Conservation (phyloP, 2,888 invertebrate genomes). For the Drosophila longiperda region DNA sequence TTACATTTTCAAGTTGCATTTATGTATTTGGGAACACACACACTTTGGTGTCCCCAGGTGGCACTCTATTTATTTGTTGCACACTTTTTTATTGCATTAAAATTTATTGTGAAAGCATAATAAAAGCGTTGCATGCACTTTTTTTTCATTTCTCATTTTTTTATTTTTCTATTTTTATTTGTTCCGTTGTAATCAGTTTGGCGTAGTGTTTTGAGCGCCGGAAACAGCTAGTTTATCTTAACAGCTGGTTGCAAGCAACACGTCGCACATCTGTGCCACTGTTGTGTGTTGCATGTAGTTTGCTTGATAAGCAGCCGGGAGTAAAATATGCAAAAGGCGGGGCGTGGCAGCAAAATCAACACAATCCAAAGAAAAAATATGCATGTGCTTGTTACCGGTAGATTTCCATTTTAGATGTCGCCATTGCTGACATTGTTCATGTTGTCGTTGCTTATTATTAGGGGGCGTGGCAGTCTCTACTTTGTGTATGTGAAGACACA, state of each 20-base stretch:
- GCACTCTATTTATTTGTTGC: conserved; percentile 49
- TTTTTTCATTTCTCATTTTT: background rate
- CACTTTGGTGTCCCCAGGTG: background rate
- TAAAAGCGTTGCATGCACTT: conserved; percentile 45
- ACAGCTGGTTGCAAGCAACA: conserved; percentile 62
- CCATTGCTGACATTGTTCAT: conserved; percentile 35
- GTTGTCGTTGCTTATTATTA: conserved; percentile 58
- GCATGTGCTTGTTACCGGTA: conserved; percentile 75
- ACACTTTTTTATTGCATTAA: conserved; percentile 58
- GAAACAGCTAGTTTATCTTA: conserved; percentile 75
- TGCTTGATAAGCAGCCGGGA: conserved; percentile 71
- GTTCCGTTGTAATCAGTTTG: conserved; percentile 64
- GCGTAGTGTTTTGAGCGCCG: conserved; percentile 71
- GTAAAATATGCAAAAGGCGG: conserved; percentile 32
- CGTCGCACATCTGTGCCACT: conserved; percentile 55
- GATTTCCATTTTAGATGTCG: conserved; percentile 79
- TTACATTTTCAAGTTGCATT: background rate
- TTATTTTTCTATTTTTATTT: conserved; percentile 10
- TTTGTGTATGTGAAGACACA: background rate
- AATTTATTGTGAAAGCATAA: conserved; percentile 62
- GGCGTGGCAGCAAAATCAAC: conserved; percentile 60
- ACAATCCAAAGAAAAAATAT: conserved; percentile 60
- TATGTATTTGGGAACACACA: conserved; percentile 20
- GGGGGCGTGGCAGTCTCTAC: conserved; percentile 37
- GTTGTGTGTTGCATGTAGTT: conserved; percentile 65